phyloP scores from a whole-genome alignment of 2,888 invertebrate species.

The Caprella mutica region DNA sequence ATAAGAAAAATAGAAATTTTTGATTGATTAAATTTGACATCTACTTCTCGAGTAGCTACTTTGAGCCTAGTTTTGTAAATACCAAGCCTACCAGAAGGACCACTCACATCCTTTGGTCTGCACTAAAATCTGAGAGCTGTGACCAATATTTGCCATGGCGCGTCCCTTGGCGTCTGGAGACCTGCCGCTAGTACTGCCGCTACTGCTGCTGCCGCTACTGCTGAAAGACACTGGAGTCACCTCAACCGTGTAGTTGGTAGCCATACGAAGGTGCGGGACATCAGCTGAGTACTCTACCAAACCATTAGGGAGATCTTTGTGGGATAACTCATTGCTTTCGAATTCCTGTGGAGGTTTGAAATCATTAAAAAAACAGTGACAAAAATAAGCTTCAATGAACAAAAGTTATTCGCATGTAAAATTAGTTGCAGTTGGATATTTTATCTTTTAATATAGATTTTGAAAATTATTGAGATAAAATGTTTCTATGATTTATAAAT shows the following conservation, averaged over 20 bases:
- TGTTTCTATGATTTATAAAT: too few relatives aligned
- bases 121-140: conserved; percentile 57
- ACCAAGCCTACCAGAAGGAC: not conserved
- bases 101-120: conserved; percentile 74
- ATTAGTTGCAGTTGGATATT: too few relatives aligned
- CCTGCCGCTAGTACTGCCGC: conserved; percentile 37
- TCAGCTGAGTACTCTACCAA: conserved; percentile 35
- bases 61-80: too few relatives aligned
- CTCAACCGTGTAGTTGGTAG: conserved; percentile 68
- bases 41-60: too few relatives aligned
- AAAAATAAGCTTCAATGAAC: too few relatives aligned
- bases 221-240: conserved; percentile 48
- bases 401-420: too few relatives aligned
- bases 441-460: too few relatives aligned
- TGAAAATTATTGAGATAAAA: too few relatives aligned
- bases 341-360: too few relatives aligned
- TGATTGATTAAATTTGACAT: too few relatives aligned
- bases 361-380: too few relatives aligned
- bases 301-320: not conserved
- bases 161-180: conserved; percentile 40
- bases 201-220: not conserved
- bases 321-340: not conserved
- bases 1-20: too few relatives aligned
- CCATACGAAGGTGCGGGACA: conserved; percentile 58
- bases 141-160: conserved; percentile 38